phyloP scores from a whole-genome alignment of 2,797 vertebrate species.

The Momotus momota region DNA sequence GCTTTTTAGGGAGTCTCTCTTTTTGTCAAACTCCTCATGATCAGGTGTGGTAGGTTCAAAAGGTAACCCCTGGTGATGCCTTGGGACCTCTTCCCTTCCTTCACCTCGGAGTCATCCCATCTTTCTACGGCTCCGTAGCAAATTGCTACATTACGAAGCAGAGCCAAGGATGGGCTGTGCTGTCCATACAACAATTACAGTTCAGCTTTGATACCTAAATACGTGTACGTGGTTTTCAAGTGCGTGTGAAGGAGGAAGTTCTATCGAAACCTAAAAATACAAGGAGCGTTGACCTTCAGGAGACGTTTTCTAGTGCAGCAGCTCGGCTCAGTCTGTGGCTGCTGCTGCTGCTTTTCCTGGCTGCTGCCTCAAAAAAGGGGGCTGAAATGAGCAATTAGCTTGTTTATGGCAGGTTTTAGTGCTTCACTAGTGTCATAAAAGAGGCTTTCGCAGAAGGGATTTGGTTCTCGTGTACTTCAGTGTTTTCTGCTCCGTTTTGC shows the following conservation, averaged over 20 bases:
- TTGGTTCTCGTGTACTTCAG: slow-evolving; percentile 30
- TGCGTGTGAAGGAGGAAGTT: background rate
- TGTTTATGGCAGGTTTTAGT: slow-evolving; percentile 76
- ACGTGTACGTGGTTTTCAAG: slow-evolving; percentile 32
- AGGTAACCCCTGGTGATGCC: background rate
- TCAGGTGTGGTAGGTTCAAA: background rate
- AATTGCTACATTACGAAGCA: background rate
- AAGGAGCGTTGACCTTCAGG: slow-evolving; percentile 56
- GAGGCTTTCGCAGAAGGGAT: slow-evolving; percentile 43
- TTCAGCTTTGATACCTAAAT: slow-evolving; percentile 13
- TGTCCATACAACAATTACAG: background rate
- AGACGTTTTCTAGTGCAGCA: slow-evolving; percentile 49
- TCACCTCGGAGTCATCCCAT: background rate
- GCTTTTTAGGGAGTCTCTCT: background rate
- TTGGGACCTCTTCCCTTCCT: background rate
- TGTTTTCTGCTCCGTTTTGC: slow-evolving; percentile 66
- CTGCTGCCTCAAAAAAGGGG: slow-evolving; percentile 33
- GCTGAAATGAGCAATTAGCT: slow-evolving; percentile 69
- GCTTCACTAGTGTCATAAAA: slow-evolving; percentile 67
- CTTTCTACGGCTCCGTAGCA: background rate
- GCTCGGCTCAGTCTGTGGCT: background rate
- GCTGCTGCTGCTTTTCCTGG: slow-evolving; percentile 47
- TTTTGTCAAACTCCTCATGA: background rate
- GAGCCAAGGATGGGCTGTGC: background rate
- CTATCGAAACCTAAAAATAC: slow-evolving; percentile 35